Percentiles rank a stretch among this genome's conserved stretches.
Conservation (phyloP, 2,797 vertebrate genomes). For the Neomorphus geoffroyi region DNA sequence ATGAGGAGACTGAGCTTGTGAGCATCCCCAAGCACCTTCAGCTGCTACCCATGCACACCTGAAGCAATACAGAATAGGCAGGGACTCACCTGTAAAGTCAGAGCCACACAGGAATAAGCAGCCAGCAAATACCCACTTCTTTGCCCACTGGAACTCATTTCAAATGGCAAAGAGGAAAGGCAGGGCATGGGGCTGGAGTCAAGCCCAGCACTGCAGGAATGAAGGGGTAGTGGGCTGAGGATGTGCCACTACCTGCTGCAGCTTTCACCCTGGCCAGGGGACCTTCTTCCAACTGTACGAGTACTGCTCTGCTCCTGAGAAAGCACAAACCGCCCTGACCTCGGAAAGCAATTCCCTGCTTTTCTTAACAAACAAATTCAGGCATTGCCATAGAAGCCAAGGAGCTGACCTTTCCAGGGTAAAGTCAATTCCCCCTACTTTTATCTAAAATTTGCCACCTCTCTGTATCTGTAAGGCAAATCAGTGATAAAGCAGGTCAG, state of each 20-base stretch:
- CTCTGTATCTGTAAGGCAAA: background rate
- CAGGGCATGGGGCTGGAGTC: background rate
- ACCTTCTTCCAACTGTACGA: background rate
- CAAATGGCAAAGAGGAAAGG: background rate
- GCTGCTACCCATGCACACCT: background rate
- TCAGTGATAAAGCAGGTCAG: background rate
- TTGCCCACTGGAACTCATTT: background rate
- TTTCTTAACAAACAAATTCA: background rate
- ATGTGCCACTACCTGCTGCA: rapidly evolving
- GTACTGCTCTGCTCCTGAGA: background rate
- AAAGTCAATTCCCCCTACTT: background rate
- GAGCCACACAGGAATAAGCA: background rate
- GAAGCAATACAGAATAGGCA: background rate
- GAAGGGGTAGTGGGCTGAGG: background rate
- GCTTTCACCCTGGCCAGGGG: background rate
- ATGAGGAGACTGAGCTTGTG: rapidly evolving
- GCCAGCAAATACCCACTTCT: background rate
- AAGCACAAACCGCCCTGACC: background rate
- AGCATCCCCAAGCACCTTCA: background rate
- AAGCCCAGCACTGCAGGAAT: background rate
- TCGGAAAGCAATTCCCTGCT: background rate
- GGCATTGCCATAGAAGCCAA: rapidly evolving
- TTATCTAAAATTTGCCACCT: background rate
- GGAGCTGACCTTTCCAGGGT: background rate
- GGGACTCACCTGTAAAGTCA: background rate